Conservation (phyloP, 2,888 invertebrate species). For the Coleophora deauratella region DNA sequence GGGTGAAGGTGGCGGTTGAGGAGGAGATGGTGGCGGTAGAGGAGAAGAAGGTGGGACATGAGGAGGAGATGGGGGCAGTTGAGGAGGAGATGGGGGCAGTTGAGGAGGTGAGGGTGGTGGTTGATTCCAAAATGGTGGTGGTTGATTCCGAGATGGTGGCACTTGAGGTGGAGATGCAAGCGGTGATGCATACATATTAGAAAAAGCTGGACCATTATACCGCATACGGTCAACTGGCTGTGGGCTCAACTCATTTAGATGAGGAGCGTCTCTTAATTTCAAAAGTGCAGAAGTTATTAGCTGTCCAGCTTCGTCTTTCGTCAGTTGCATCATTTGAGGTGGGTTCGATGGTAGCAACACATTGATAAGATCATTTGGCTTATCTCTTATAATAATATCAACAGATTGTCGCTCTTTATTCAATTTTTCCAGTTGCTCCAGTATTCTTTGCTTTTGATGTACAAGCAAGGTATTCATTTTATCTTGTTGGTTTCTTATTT, state of each 20-base stretch:
- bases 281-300: conserved; percentile 13
- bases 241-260: neutral
- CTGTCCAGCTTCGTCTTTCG: conserved; percentile 18
- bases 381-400: conserved; percentile 20
- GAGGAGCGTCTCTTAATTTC: conserved; percentile 9
- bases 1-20: conserved; percentile 5
- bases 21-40: neutral
- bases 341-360: conserved; percentile 18
- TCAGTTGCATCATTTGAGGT: conserved; percentile 17
- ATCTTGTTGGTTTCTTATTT: conserved; percentile 26
- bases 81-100: conserved; percentile 3
- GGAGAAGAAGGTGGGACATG: neutral
- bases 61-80: conserved; percentile 2
- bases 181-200: too few species aligned
- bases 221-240: too few species aligned
- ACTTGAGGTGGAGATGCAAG: conserved; percentile 4
- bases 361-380: conserved; percentile 20
- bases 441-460: conserved; percentile 39
- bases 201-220: too few species aligned
- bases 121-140: neutral
- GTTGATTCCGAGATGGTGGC: conserved; percentile 1
- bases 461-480: conserved; percentile 35
- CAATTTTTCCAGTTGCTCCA: conserved; percentile 37
- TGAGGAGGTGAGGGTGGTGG: conserved; percentile 1
- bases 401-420: conserved; percentile 37